Evolutionary conservation across 2,797 vertebrate genomes (phyloP).

Genomic region (Enteromius anoplus): DNA sequence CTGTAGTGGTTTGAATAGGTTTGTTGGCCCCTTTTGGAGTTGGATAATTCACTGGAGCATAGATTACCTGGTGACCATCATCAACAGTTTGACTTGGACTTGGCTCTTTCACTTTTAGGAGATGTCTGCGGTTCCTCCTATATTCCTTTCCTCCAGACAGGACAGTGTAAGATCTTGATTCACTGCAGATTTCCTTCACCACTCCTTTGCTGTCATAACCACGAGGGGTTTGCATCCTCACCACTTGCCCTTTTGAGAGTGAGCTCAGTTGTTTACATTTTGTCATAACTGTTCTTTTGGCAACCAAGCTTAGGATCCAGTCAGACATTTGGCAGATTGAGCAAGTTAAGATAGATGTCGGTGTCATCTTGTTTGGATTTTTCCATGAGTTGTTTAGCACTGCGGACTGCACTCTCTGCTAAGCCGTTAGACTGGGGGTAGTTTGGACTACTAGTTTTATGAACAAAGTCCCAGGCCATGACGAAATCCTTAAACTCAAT

Average conservation of each 20-base stretch:
- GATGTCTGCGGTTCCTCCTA: too few relatives aligned
- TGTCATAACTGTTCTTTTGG: slow-evolving; percentile 13
- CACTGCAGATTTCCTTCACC: not conserved
- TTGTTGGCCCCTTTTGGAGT: too few relatives aligned
- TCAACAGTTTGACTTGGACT: too few relatives aligned
- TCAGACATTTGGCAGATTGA: not conserved
- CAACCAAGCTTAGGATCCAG: not conserved
- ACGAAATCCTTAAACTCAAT: slow-evolving; percentile 14
- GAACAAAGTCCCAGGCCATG: not conserved
- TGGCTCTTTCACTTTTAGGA: too few relatives aligned
- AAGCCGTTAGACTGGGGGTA: slow-evolving; percentile 40
- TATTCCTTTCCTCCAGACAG: too few relatives aligned
- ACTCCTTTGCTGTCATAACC: slow-evolving; percentile 11
- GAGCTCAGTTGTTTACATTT: slow-evolving; percentile 7
- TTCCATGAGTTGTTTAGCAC: slow-evolving; percentile 28
- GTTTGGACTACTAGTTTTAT: slow-evolving; percentile 25
- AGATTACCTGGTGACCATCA: too few relatives aligned
- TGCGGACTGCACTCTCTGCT: not conserved
- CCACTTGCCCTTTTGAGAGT: slow-evolving; percentile 22
- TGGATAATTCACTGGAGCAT: too few relatives aligned
- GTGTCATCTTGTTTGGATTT: slow-evolving; percentile 24
- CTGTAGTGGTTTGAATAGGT: too few relatives aligned
- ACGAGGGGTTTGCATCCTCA: slow-evolving; percentile 35
- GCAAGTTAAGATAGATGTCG: slow-evolving; percentile 36
- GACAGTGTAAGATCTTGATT: not conserved